phyloP scores from a whole-genome alignment of 2,797 vertebrate genomes.

The Morus bassanus region DNA sequence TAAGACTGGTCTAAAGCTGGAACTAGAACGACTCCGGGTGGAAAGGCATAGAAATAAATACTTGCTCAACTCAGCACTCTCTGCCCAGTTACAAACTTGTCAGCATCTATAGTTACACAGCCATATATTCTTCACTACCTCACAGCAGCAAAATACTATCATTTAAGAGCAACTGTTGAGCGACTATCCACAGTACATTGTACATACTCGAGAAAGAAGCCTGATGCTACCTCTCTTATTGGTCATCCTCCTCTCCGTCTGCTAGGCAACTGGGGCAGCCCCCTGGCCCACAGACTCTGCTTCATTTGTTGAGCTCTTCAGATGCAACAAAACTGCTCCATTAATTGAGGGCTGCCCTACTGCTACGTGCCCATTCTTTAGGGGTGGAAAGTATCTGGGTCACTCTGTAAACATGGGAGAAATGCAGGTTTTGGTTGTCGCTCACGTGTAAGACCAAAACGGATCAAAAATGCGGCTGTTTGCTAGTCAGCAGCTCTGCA shows the following conservation, averaged over 20 bases:
- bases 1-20: background rate
- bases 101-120: background rate
- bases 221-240: background rate
- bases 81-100: background rate
- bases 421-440: background rate
- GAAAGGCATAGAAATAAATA: background rate
- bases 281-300: background rate
- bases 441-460: background rate
- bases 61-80: background rate
- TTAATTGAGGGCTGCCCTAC: background rate
- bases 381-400: background rate
- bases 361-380: background rate
- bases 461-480: fast-evolving
- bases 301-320: background rate
- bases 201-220: background rate
- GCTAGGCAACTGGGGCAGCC: background rate
- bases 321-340: background rate
- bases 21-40: background rate
- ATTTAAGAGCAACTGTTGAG: background rate
- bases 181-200: background rate
- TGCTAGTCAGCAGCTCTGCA: background rate
- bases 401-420: background rate
- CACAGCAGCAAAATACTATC: background rate
- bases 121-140: background rate
- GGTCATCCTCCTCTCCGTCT: background rate